These are phyloP conservation scores for Boleophthalmus pectinirostris DNA, from an alignment of 2,113 vertebrate genomes.

Conservation along the genomic window DNA sequence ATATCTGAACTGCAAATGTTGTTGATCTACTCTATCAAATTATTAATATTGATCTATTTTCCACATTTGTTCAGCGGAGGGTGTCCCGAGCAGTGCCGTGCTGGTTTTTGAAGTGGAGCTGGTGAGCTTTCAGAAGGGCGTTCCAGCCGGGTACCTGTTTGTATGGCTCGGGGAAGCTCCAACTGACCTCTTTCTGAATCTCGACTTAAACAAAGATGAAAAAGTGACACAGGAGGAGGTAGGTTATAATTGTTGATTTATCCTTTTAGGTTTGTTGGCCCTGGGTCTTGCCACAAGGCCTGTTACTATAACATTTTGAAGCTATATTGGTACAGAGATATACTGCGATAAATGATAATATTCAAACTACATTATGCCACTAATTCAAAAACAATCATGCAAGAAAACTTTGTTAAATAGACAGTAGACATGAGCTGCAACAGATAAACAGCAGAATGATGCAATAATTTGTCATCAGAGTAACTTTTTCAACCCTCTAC, in stretches of 20 bases:
- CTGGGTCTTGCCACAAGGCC: too few species aligned
- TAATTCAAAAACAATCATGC: too few species aligned
- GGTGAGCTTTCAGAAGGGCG: slow-evolving; percentile 84
- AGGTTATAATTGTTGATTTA: neutral
- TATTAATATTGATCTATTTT: neutral
- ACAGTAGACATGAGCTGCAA: too few species aligned
- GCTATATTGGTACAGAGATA: too few species aligned
- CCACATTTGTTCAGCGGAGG: slow-evolving; percentile 74
- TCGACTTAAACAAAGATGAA: slow-evolving; percentile 87
- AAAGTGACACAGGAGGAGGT: slow-evolving; percentile 87
- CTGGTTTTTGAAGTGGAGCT: slow-evolving; percentile 90
- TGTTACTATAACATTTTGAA: too few species aligned
- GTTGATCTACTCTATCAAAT: neutral
- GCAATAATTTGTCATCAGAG: too few species aligned
- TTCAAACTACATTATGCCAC: too few species aligned
- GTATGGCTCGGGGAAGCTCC: slow-evolving; percentile 89
- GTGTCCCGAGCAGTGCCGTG: slow-evolving; percentile 91
- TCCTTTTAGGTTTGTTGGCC: neutral
- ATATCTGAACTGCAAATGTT: neutral
- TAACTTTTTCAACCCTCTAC: too few species aligned
- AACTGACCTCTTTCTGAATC: slow-evolving; percentile 76
- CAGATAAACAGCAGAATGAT: too few species aligned
- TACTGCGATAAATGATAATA: too few species aligned
- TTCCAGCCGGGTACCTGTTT: slow-evolving; percentile 92
- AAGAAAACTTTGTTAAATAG: too few species aligned